Evolutionary conservation across 1,140 invertebrate genomes (phyloP), one percentile per base, ranked within the genome.

Genomic region (Zaprionus gabonicus): DNA sequence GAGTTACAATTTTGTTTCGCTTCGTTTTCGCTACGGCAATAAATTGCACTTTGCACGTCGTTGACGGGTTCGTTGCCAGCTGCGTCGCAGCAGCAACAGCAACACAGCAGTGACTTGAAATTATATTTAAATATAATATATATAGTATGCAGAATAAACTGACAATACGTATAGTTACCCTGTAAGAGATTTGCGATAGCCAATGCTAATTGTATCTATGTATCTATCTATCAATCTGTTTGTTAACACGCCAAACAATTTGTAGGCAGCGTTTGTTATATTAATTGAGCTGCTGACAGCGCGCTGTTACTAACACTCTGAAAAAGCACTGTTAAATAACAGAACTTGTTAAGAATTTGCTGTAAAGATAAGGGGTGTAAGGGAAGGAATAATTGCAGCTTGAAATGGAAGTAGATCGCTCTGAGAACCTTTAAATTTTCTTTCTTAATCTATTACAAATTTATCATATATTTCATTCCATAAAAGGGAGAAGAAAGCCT

Each of bases 21-120:
- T 87, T 78, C 65, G 70, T 73, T 73, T 77, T 77, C 56, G 78
- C 68, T 73, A 73, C 65, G 65, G 70, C 70, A 73, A 74, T 78
- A 74, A 80, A 80, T 87, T 85, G 83, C 83, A 87, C 83, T 86
- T 86, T 86, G 83, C 80, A 80, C 80, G 83, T 87, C 73, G 83
- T 65, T 68, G 63, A 68, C 76, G 68, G 60, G 76, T 81, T 85
- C 76, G 79, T 85, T 86, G 83, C 73, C 68, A 79, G 77, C 68
- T 71, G 67, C 41, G 38, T n/a, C 13, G 38, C 38, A 41, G 15
- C 57, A 66, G 66, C 28, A 31, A 7, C 27, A 28, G 27, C 57
- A 66, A 60, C 28, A 60, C 28, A 31, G 28, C 31, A 68, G 38
- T 34, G 58, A 75, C 67, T 56, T 70, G 55, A 60, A 73, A 60